phyloP scores from a whole-genome alignment of 2,113 vertebrate species.

The Mustela lutreola region DNA sequence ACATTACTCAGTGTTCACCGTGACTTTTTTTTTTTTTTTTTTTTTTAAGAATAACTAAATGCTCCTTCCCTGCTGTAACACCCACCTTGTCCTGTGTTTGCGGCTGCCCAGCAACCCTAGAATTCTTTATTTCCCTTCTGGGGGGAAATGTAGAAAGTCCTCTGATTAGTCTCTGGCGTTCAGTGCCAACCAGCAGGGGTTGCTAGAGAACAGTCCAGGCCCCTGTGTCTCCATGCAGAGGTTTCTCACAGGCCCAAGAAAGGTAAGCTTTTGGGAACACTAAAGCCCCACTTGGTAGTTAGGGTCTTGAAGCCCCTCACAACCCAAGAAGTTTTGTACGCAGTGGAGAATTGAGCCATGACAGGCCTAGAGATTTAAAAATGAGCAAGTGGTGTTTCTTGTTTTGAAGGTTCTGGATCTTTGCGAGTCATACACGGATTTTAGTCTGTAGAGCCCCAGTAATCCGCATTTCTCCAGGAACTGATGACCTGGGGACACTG shows the following conservation, averaged over 20 bases:
- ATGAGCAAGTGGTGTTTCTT: background rate
- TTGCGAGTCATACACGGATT: background rate
- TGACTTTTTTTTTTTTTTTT: background rate
- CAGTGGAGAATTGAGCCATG: background rate
- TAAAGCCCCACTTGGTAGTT: background rate
- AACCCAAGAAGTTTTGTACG: background rate
- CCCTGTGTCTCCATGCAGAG: background rate
- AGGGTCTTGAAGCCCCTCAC: background rate
- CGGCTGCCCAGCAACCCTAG: background rate
- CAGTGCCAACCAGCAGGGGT: conserved; percentile 70
- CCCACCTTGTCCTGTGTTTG: fast-evolving
- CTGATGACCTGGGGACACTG: background rate
- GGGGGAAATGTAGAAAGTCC: background rate
- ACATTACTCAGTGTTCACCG: background rate
- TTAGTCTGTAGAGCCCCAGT: background rate
- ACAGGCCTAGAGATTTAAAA: background rate
- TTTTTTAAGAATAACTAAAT: background rate
- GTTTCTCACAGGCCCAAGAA: background rate
- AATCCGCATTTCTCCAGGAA: background rate
- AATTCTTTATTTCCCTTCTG: background rate
- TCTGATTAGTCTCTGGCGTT: background rate
- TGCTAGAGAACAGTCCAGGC: conserved; percentile 66
- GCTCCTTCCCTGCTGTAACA: background rate
- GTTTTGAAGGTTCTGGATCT: background rate
- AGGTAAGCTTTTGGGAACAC: background rate